Conservation (phyloP, 2,113 vertebrate genomes). For the Catharus minimus region DNA sequence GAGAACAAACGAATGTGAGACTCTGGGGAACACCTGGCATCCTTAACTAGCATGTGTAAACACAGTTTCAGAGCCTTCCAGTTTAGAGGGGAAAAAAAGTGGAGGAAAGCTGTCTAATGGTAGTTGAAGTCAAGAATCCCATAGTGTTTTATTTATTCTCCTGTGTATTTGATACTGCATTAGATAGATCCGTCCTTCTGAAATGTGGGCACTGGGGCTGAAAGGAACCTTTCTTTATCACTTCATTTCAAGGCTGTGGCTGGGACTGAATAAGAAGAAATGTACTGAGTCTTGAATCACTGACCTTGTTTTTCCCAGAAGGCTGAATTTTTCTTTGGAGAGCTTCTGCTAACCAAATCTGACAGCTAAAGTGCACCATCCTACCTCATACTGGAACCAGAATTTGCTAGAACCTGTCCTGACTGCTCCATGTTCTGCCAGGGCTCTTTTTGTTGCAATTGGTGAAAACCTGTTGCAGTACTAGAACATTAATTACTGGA, state of each 20-base stretch:
- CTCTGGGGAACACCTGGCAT: not conserved
- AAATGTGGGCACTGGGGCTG: not conserved
- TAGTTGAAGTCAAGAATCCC: slow-evolving; percentile 1
- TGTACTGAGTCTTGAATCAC: not conserved
- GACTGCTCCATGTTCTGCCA: rapidly evolving
- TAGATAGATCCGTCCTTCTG: not conserved
- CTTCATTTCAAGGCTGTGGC: slow-evolving; percentile 35
- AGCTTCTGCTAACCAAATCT: not conserved
- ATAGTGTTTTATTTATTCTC: not conserved
- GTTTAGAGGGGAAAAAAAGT: not conserved
- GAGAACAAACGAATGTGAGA: not conserved
- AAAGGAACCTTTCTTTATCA: not conserved
- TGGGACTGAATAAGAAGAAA: not conserved
- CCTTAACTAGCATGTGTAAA: not conserved
- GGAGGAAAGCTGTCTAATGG: not conserved
- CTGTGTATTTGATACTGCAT: not conserved
- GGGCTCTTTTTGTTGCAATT: rapidly evolving
- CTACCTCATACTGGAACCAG: not conserved
- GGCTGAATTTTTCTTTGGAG: not conserved
- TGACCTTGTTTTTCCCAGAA: slow-evolving; percentile 16
- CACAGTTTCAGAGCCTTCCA: not conserved
- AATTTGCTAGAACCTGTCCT: not conserved
- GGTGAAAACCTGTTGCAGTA: not conserved
- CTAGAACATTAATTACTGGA: not conserved
- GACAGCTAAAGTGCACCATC: not conserved